Evolutionary conservation across 2,797 vertebrate species (phyloP), one percentile per base, ranked within the genome.

Genomic region (Bradypodion ventrale): DNA sequence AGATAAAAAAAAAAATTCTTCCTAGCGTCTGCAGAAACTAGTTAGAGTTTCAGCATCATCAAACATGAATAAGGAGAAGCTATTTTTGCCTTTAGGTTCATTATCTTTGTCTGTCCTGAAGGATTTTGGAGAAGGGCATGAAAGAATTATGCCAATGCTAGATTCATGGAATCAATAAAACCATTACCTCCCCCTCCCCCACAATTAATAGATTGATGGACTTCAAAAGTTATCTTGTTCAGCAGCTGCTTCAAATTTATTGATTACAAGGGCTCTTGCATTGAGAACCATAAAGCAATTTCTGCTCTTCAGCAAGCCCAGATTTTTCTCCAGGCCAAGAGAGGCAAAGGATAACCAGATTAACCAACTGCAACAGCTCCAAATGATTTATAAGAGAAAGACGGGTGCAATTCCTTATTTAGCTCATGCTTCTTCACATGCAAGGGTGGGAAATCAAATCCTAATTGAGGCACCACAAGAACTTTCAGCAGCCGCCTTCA

Each of bases 101-200:
- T 70, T 44, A 78, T 78, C 65, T 23, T 52, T 8, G 4, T 65
- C 65, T 32, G 23, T 27, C 66, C 27, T 60, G 79, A 59, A 42
- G 65, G 65, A 37, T 16, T 65, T 7, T 13, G 46, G 7, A 13
- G 23, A 69, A 56, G 40, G 37, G 59, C 29, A 63, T 27, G 29
- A 3, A 25, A 32, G 66, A 23, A 37, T 66, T 29, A 56, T 59
- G 69, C 56, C 37, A 37, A 56, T 40, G 49, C 46, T 35, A 12
- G 66, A 80, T 70, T 35, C 12, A 32, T n/a, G 52, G 46, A 59
- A 59, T 80, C 65, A 70, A 59, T 80, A 68, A 68, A 68, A 79
- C 25, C 13, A 56, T 29, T 15, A 5, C 32, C 27, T 13, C 9
- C 37, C 76, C 59, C 37, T 60, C 40, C 5, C 35, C 29, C n/a